Conservation (phyloP, 2,113 vertebrate genomes). For the Gorsachius goisagi region DNA sequence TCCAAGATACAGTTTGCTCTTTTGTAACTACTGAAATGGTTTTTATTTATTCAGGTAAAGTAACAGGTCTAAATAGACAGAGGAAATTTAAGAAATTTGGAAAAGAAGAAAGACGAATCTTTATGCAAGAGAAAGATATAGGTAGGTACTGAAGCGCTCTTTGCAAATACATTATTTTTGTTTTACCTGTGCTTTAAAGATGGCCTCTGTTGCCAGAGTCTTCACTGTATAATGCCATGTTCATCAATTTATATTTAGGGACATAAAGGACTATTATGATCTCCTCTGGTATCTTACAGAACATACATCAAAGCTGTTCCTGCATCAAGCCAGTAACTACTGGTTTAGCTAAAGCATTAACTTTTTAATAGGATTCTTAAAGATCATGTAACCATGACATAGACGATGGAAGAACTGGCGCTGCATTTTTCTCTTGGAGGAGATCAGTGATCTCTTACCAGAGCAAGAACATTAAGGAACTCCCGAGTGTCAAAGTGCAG, state of each 20-base stretch:
- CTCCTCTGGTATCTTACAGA: not conserved
- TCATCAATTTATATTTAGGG: not conserved
- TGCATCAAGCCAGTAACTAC: not conserved
- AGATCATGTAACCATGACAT: not conserved
- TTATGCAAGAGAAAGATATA: not conserved
- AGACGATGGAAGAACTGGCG: not conserved
- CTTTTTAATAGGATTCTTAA: not conserved
- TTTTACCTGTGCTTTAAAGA: not conserved
- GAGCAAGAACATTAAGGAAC: constrained; percentile 95
- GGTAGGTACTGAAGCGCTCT: not conserved
- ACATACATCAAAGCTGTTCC: not conserved
- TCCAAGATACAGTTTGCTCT: not conserved
- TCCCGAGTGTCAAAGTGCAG: constrained; percentile 96
- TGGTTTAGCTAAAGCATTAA: not conserved
- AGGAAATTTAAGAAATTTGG: not conserved
- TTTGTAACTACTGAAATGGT: not conserved
- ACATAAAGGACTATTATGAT: not conserved
- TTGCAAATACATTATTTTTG: not conserved
- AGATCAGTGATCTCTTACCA: constrained; percentile 78
- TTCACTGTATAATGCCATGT: not conserved
- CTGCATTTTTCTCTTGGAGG: not conserved
- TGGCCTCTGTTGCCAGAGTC: not conserved
- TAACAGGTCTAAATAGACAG: not conserved
- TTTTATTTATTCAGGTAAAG: not conserved
- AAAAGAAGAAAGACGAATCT: not conserved